Percentiles rank a stretch among this genome's conserved stretches.
These are phyloP conservation scores for Melopsittacus undulatus DNA, from an alignment of 2,797 vertebrate species.

Conservation along the genomic window DNA sequence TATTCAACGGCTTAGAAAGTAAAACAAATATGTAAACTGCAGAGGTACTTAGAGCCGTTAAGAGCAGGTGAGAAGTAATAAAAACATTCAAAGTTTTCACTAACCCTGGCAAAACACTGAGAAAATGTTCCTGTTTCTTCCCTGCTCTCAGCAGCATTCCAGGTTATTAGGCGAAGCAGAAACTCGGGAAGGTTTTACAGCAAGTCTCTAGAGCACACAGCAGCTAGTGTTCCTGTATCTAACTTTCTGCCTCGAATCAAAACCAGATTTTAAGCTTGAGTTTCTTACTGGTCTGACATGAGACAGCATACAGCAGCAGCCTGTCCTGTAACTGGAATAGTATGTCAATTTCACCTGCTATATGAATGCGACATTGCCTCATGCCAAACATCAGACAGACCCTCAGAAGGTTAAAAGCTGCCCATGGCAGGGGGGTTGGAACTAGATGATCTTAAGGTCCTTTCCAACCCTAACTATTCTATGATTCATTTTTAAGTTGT, in stretches of 20 bases:
- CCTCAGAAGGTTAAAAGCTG: background rate
- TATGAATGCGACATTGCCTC: background rate
- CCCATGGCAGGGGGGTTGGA: background rate
- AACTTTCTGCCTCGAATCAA: background rate
- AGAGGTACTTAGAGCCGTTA: background rate
- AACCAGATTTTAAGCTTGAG: background rate
- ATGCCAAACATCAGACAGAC: background rate
- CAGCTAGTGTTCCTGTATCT: background rate
- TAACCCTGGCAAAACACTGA: background rate
- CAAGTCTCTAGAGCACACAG: background rate
- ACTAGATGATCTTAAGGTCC: background rate
- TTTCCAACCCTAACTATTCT: background rate
- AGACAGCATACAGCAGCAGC: background rate
- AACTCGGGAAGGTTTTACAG: fast-evolving
- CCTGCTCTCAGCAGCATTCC: background rate
- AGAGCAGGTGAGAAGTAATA: background rate
- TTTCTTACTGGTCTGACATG: background rate
- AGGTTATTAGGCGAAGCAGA: background rate
- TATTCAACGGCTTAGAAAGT: background rate
- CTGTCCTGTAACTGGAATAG: background rate
- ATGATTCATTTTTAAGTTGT: background rate
- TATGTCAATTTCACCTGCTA: background rate
- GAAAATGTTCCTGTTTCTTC: background rate
- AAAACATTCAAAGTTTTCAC: background rate
- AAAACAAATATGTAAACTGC: background rate